A percentile compares a stretch with the other conserved stretches of the same genome.
phyloP scores from a whole-genome alignment of 2,888 invertebrate genomes.

The Diabrotica balteata region DNA sequence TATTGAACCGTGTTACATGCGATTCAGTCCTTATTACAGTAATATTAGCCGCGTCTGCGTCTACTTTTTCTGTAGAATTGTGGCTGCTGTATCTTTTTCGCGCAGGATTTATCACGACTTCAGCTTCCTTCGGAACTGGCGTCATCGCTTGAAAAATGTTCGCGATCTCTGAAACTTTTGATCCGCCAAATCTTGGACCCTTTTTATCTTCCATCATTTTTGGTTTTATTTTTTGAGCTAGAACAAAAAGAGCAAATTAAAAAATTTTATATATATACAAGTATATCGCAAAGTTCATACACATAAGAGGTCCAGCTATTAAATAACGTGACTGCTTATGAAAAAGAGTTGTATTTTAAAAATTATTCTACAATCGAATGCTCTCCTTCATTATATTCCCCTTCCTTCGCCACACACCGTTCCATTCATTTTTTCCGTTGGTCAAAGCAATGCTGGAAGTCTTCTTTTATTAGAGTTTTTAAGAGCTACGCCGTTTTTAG shows the following conservation, averaged over 20 bases:
- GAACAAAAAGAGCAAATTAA: background rate
- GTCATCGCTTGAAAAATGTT: conserved; percentile 77
- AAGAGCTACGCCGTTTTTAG: no score
- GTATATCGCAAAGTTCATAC: no score
- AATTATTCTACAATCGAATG: no score
- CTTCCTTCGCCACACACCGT: no score
- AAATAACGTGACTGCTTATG: no score
- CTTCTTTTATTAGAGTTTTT: no score
- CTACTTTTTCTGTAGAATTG: conserved; percentile 38
- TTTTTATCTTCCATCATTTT: conserved; percentile 57
- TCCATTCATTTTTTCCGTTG: no score
- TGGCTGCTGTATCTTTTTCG: conserved; percentile 41
- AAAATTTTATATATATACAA: background rate
- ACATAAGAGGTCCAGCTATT: no score
- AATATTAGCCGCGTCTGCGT: conserved; percentile 58
- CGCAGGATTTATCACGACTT: conserved; percentile 43
- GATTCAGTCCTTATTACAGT: conserved; percentile 86
- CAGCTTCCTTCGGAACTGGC: conserved; percentile 34
- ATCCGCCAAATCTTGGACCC: conserved; percentile 63
- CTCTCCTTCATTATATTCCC: no score
- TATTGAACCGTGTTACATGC: conserved; percentile 86
- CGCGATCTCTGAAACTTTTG: conserved; percentile 90
- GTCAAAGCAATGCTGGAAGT: no score
- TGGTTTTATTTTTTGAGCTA: background rate
- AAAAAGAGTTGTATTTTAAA: no score